Evolutionary conservation across 2,113 vertebrate genomes (phyloP), one percentile per base, ranked within the genome.

Genomic region (Orcinus orca): DNA sequence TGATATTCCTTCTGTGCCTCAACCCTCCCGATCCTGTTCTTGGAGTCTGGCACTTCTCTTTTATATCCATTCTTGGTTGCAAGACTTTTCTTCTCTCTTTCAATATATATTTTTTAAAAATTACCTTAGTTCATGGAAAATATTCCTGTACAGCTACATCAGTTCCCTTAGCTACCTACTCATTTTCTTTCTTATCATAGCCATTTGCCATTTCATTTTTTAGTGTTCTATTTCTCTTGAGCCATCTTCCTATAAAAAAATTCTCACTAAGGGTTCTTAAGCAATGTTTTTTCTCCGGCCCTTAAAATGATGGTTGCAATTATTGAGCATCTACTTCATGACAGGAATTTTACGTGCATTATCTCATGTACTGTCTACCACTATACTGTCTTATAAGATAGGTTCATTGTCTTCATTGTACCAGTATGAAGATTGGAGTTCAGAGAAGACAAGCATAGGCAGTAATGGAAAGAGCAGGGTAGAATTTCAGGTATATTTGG

Each of bases 301-400:
- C 47, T 73, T 90, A 86, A 97, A 94, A 86, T 62, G 20, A 73
- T 93, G 26, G 47, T 38, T 91, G 29, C 20, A 96, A n/a, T 89
- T 94, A 79, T 41, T 83, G 68, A 91, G 58, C 77, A 74, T 90
- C 31, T 76, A 25, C 53, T 88, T 96, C 70, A 82, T 73, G 67
- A 82, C 15, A 93, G 41, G 13, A 84, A 90, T 90, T 88, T 38
- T 71, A 38, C 82, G 14, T 80, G 31, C 13, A 20, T 79, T 71
- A 77, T 96, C 47, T 94, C 73, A 84, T 96, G 96, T 97, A 65
- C 65, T 94, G 55, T 80, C 44, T 93, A 60, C 41, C 86, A 31
- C 23, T 50, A 50, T 50, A 50, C 50, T 79, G 47, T 50, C 18
- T 20, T 62, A n/a, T 36, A 70, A 44, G 55, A 29, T 76, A 87